Evolutionary conservation across 2,797 vertebrate genomes (phyloP).

Genomic region (Enteromius trimaculatus): DNA sequence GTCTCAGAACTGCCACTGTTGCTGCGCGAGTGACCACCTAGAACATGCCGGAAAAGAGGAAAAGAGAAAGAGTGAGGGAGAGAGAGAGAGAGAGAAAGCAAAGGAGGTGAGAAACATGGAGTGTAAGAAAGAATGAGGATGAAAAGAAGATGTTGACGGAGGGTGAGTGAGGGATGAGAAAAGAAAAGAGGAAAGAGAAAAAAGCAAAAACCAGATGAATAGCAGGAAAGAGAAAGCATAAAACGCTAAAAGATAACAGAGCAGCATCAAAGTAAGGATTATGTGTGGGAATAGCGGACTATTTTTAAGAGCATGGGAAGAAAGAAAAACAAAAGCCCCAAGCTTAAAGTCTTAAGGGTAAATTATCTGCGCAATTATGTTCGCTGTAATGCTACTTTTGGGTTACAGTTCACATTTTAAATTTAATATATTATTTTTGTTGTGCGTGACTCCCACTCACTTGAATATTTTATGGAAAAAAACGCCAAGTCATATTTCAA

Average conservation of each 20-base stretch:
- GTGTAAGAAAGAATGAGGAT: slow-evolving; percentile 44
- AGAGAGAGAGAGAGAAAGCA: slow-evolving; percentile 69
- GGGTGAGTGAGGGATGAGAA: slow-evolving; percentile 24
- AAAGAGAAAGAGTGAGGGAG: slow-evolving; percentile 67
- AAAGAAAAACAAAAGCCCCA: neutral
- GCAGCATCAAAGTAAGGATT: slow-evolving; percentile 72
- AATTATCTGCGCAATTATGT: neutral
- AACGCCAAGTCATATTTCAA: neutral
- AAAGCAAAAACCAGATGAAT: slow-evolving; percentile 55
- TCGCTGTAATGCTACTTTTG: neutral
- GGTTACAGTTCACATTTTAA: neutral
- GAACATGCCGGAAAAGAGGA: slow-evolving; percentile 89
- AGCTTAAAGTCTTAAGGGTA: neutral
- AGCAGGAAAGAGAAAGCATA: slow-evolving; percentile 51
- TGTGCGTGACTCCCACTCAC: neutral
- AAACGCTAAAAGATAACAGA: slow-evolving; percentile 47
- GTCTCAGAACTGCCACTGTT: slow-evolving; percentile 99
- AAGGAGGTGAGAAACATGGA: slow-evolving; percentile 56
- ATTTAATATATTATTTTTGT: neutral
- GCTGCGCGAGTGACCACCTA: slow-evolving; percentile 99
- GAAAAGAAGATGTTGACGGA: slow-evolving; percentile 71
- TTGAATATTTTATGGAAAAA: neutral
- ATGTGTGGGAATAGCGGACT: slow-evolving; percentile 57
- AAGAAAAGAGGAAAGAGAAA: slow-evolving; percentile 65
- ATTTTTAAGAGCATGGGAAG: neutral